Base-by-base conservation (phyloP, 2,888 invertebrate genomes). In the Cephus runcator region DNA sequence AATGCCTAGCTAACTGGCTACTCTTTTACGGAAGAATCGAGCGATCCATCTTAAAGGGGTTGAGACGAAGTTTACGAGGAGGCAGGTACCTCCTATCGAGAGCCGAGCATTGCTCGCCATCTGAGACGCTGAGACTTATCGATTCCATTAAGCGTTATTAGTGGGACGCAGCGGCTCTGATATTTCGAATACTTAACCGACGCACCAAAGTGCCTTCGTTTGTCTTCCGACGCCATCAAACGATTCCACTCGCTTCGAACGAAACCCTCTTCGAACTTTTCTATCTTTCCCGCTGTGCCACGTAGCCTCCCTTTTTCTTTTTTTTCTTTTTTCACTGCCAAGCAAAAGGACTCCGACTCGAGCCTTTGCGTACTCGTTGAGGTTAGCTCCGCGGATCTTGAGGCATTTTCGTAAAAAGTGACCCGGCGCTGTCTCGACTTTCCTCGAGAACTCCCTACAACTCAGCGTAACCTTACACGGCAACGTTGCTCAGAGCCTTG, bases 91-190 rank as follows among this genome's bases (percentile, higher is more conserved):
- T 71, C 31, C 34, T 34, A 34, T 33, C 71, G 71, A 71, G 71
- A 34, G 31, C 34, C 71, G 11, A 71, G 71, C 31, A 71, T 30
- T 71, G 34, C 71, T 34, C 56, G 56, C 56, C 56, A 56, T 56
- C 56, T 56, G 56, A 56, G 56, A 56, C 56, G 56, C 56, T 84
- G 84, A 87, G 83, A 87, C 85, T 87, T 87, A 88, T 88, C 87
- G 88, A 87, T 86, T 87, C 88, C 88, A 88, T 88, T 87, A 88
- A 85, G 80, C 81, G 83, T 87, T 87, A 88, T 88, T 87, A 87
- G 85, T 83, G 69, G 81, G 79, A 75, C 69, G 80, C 56, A 56
- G 56, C 56, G 23, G 56, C 56, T 56, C 23, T 23, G 56, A 77
- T 75, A 77, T 69, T 75, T 77, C 68, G 74, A 74, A 73, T 77